phyloP scores from a whole-genome alignment of 1,140 invertebrate genomes.

The Archivesica marissinica region DNA sequence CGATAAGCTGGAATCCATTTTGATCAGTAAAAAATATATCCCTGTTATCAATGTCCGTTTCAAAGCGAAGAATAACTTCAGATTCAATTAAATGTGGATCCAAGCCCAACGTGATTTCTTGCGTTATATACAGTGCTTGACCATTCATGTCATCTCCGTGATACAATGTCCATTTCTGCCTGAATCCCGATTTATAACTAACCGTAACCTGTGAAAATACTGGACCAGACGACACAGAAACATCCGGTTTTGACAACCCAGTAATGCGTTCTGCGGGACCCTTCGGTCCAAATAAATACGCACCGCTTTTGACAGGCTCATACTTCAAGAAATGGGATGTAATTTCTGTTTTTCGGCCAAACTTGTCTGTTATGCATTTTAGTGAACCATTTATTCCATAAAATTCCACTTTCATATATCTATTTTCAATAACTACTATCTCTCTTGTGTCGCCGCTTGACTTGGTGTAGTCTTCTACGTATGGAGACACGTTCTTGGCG shows the following conservation, averaged over 20 bases:
- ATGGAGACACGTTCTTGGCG: constrained; percentile 20
- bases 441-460: neutral
- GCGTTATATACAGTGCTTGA: constrained; percentile 91
- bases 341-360: constrained; percentile 8
- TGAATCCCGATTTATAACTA: constrained; percentile 22
- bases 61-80: constrained; percentile 91
- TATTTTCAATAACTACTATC: constrained; percentile 40
- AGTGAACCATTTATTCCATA: constrained; percentile 25
- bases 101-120: constrained; percentile 35
- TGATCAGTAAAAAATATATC: constrained; percentile 93
- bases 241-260: neutral
- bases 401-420: constrained; percentile 44
- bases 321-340: constrained; percentile 33
- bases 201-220: constrained; percentile 93
- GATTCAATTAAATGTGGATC: constrained; percentile 85
- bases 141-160: constrained; percentile 18
- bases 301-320: constrained; percentile 42
- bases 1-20: constrained; percentile 91
- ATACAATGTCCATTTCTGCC: constrained; percentile 37
- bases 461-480: neutral
- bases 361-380: constrained; percentile 29
- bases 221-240: constrained; percentile 6
- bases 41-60: constrained; percentile 88
- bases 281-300: constrained; percentile 49
- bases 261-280: constrained; percentile 78